Percentiles rank a stretch among this genome's conserved stretches.
phyloP scores from a whole-genome alignment of 2,113 vertebrate genomes.

The Talpa occidentalis region DNA sequence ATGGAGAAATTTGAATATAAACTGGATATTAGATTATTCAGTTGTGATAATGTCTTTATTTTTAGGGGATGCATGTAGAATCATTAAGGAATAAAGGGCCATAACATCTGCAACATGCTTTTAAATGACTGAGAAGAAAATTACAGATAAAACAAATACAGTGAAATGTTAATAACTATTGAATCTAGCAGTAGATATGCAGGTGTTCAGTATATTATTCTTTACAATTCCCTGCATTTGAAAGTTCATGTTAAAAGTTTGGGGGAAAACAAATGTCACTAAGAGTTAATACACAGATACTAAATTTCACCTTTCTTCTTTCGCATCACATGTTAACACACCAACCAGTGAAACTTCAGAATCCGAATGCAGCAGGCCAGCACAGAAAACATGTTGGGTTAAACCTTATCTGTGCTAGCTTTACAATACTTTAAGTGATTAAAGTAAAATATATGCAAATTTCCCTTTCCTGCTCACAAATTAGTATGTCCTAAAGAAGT shows the following conservation, averaged over 20 bases:
- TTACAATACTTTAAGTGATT: not conserved
- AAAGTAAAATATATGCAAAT: not conserved
- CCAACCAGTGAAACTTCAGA: not conserved
- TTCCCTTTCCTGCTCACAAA: not conserved
- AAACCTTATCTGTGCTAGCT: not conserved
- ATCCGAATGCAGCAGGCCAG: not conserved
- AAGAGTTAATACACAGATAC: not conserved
- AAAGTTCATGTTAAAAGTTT: not conserved
- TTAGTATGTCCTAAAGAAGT: not conserved
- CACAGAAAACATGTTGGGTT: rapidly evolving
- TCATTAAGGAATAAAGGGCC: not conserved
- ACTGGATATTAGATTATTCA: not conserved
- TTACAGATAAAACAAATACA: not conserved
- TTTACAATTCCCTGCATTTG: constrained; percentile 14
- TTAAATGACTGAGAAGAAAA: constrained; percentile 2
- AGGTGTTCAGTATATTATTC: not conserved
- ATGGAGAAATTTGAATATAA: not conserved
- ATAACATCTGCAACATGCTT: not conserved
- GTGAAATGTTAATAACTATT: not conserved
- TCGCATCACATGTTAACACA: not conserved
- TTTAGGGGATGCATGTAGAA: not conserved
- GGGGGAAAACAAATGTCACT: not conserved
- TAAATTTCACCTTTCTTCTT: not conserved
- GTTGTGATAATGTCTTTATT: not conserved
- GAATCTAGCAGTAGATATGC: not conserved